Percentiles rank a stretch among this genome's conserved stretches.
These are phyloP conservation scores for Blastomussa wellsi DNA, from an alignment of 92 coral and sea anemone species.

Conservation along the genomic window DNA sequence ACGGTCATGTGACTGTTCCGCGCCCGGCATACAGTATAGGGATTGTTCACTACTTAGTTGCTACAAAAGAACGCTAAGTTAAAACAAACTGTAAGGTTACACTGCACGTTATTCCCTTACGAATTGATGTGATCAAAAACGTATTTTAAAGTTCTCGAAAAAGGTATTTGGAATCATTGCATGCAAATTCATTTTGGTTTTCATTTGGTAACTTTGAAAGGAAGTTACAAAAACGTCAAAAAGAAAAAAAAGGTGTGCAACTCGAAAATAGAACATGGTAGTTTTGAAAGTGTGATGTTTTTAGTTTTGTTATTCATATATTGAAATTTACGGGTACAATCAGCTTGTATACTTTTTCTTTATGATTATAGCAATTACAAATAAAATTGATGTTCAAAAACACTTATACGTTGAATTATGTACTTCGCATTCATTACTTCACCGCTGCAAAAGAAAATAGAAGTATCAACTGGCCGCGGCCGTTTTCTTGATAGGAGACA, in stretches of 20 bases:
- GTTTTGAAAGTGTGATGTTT: neutral
- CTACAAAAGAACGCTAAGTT: neutral
- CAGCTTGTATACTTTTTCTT: no score
- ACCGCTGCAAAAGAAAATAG: no score
- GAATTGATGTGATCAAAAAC: neutral
- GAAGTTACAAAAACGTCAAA: neutral
- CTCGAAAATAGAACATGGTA: neutral
- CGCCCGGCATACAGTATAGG: conserved; percentile 31
- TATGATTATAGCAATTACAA: no score
- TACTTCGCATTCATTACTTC: no score
- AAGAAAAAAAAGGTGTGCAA: neutral
- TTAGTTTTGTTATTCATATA: no score
- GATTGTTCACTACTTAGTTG: neutral
- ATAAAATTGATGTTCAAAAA: no score
- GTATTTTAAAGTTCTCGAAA: neutral
- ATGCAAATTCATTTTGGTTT: neutral
- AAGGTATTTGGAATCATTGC: neutral
- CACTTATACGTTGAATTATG: no score
- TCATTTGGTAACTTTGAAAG: neutral
- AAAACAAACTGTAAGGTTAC: neutral
- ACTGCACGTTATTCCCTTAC: neutral
- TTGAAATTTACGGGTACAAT: neutral
- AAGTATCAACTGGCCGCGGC: neutral
- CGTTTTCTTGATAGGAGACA: neutral
- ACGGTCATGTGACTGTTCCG: conserved; percentile 38